phyloP scores from a whole-genome alignment of 2,797 vertebrate species.

The Octomys mimax region DNA sequence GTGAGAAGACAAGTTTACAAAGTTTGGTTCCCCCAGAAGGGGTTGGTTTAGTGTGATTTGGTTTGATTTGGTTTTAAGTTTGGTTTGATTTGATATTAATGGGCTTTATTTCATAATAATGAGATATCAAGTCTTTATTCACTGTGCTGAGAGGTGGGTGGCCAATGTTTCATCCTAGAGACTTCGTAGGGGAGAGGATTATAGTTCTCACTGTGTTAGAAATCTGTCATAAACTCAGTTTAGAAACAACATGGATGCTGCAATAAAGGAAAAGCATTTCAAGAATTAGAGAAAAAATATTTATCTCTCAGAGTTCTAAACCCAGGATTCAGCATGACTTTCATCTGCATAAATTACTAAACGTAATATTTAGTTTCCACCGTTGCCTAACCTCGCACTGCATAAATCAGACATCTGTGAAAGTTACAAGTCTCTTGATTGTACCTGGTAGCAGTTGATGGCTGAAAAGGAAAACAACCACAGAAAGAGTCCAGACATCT shows the following conservation, averaged over 20 bases:
- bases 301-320: constrained; percentile 19
- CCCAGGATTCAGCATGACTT: constrained; percentile 23
- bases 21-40: constrained; percentile 11
- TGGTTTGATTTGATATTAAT: background rate
- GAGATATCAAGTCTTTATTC: background rate
- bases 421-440: background rate
- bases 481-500: background rate
- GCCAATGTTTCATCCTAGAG: background rate
- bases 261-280: background rate
- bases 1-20: background rate
- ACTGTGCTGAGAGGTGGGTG: background rate
- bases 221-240: constrained; percentile 20
- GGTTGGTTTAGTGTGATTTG: background rate
- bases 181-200: background rate
- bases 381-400: background rate
- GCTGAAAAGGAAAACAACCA: background rate
- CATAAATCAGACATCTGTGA: background rate
- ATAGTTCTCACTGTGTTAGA: constrained; percentile 9
- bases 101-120: constrained; percentile 11
- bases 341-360: background rate
- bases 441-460: background rate
- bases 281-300: background rate
- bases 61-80: too few species aligned
- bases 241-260: background rate
- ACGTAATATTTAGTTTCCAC: too few species aligned